Evolutionary conservation across 2,888 invertebrate genomes (phyloP), one percentile per base, ranked within the genome.

Genomic region (Cryptus armator): DNA sequence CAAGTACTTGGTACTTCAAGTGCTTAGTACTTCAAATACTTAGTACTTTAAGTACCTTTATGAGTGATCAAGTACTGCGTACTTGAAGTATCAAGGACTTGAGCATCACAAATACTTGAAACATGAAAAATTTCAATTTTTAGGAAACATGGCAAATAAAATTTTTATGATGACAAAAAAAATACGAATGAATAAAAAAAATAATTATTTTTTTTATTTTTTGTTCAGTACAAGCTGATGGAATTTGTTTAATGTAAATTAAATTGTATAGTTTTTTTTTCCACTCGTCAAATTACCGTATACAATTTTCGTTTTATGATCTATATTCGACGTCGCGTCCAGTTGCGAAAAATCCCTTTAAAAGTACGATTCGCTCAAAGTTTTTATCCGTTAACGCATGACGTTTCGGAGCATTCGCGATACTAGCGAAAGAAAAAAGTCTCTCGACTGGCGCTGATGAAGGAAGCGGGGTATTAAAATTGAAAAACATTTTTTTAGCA

Each of bases 401-500:
- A 53, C 16, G 53, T 53, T 16, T 53, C 16, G 16, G 53, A 32
- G 43, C 37, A 43, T 64, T 64, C n/a, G 64, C 37, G 9, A 64
- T 37, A 51, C 29, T 12, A 3, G 64, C 64, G 16, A 64, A 67
- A 2, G 46, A 67, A 67, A 67, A 46, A 10, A 67, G 44, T 19
- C 67, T 44, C 44, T 67, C 24, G 4, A 46, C 67, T 19, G 46
- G 67, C 16, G 67, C 67, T 44, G 19, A 67, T n/a, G 44, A 67
- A 19, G 67, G 43, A 14, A 44, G 67, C 16, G 19, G 46, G 0
- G 67, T 46, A 67, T 67, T 67, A 43, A 44, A 67, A 10, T 19
- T 43, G 24, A 44, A 44, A 16, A 67, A 67, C 46, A 44, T 67
- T n/a, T 46, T 67, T n/a, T 67, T 67, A 4, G 44, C 14, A 2